Base-by-base conservation (phyloP, 1,140 invertebrate genomes). In the Drosophila tropicalis region DNA sequence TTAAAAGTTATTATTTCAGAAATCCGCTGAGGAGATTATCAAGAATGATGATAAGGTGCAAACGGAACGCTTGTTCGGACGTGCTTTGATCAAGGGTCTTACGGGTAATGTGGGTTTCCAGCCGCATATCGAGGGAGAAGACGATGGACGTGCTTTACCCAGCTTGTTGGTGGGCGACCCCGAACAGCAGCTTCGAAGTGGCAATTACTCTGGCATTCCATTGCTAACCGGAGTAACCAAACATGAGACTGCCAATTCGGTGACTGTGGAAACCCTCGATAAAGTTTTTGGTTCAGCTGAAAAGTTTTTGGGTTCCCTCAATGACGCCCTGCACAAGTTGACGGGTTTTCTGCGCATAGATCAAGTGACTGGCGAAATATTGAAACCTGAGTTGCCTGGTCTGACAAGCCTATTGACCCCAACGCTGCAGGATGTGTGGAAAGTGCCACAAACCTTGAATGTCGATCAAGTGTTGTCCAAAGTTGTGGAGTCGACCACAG, bases 191-290 rank as follows among this genome's bases (percentile, higher is more conserved):
- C 76, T 96, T n/a, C 92, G 93, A 36, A 90, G 92, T 5, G 92
- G 92, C 13, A 86, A 93, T 13, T 92, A 93, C 68, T 94, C 94
- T 12, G 92, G 93, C 0, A 93, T 95, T 19, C 95, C 96, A 0
- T 79, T 96, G 62, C 92, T 96, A 0, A 96, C 94, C 0, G 96
- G 96, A 3, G 95, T 96, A 2, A 94, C 94, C 1, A 95, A 94
- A 29, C 94, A 96, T 44, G 96, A 96, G 91, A 96, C 95, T 0
- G 94, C 94, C 17, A 92, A 92, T 55, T 76, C 84, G 0, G 75
- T 92, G 41, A 67, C 73, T 0, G 70, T 91, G 29, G 78, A 91
- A 10, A 77, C 68, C 0, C 60, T 92, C 2, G 77, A 90, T 5
- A 76, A 79, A 1, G 79, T 91, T 1, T 92, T 74, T 34, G 84